Evolutionary conservation across 2,888 invertebrate species (phyloP).

Genomic region (Agrochola lota): DNA sequence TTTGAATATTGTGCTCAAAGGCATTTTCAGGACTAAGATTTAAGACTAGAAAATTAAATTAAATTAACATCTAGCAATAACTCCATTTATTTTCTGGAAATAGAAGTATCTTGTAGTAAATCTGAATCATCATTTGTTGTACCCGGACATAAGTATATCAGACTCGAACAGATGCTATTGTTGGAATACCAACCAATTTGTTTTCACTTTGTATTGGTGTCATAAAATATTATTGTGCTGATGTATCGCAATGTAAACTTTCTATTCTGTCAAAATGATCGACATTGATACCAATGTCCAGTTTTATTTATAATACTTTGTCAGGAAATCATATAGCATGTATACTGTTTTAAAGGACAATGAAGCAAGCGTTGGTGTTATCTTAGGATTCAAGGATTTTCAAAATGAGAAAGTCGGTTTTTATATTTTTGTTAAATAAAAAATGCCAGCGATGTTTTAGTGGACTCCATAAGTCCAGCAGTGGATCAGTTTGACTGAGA

Average conservation of each 20-base stretch:
- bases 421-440: no score
- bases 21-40: no score
- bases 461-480: background rate
- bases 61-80: background rate
- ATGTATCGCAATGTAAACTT: constrained; percentile 37
- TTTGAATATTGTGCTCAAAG: background rate
- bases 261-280: constrained; percentile 42
- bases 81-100: background rate
- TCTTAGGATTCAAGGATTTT: constrained; percentile 2
- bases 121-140: background rate
- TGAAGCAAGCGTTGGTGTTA: background rate
- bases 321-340: background rate
- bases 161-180: background rate
- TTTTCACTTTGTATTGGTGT: constrained; percentile 38
- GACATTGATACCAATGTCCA: constrained; percentile 11
- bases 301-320: constrained; percentile 20
- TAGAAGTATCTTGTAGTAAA: background rate
- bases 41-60: background rate
- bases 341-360: background rate
- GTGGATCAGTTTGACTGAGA: background rate
- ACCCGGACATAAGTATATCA: no score
- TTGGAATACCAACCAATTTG: constrained; percentile 11
- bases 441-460: background rate
- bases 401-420: background rate
- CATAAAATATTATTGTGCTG: constrained; percentile 18